Evolutionary conservation across 2,113 vertebrate species (phyloP).

Genomic region (Coregonus clupeaformis): DNA sequence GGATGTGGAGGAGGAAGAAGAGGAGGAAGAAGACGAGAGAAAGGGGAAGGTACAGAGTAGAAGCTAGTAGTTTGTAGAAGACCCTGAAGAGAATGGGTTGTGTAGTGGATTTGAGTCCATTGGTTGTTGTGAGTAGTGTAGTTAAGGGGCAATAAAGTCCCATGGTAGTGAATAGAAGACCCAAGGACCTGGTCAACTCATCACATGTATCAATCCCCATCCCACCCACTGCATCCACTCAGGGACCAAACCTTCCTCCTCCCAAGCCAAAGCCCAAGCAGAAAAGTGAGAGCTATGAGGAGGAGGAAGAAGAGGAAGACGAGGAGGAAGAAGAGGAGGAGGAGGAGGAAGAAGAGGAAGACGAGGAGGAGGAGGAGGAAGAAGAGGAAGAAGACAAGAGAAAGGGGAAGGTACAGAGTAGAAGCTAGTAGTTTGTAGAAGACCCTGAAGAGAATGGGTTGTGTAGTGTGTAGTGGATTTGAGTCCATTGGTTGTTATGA

Average conservation of each 20-base stretch:
- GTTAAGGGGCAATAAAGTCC: too few species aligned
- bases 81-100: neutral
- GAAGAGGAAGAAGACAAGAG: too few species aligned
- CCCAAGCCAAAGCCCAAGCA: constrained; percentile 22
- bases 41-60: constrained; percentile 24
- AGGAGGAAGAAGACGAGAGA: constrained; percentile 26
- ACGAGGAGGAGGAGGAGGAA: neutral
- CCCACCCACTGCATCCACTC: constrained; percentile 40
- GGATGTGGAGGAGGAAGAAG: constrained; percentile 52
- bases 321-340: constrained; percentile 37
- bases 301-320: constrained; percentile 24
- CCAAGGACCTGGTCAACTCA: neutral
- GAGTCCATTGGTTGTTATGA: neutral
- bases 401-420: constrained; percentile 53
- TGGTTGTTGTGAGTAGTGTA: too few species aligned
- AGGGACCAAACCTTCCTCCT: constrained; percentile 47
- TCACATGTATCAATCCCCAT: neutral
- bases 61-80: neutral
- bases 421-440: neutral
- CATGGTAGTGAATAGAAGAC: neutral
- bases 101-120: neutral
- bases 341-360: neutral
- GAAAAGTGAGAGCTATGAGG: constrained; percentile 37
- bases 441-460: neutral
- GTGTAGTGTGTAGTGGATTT: neutral